These are phyloP conservation scores for Falco punctatus DNA, from an alignment of 2,113 vertebrate genomes.

Conservation along the genomic window DNA sequence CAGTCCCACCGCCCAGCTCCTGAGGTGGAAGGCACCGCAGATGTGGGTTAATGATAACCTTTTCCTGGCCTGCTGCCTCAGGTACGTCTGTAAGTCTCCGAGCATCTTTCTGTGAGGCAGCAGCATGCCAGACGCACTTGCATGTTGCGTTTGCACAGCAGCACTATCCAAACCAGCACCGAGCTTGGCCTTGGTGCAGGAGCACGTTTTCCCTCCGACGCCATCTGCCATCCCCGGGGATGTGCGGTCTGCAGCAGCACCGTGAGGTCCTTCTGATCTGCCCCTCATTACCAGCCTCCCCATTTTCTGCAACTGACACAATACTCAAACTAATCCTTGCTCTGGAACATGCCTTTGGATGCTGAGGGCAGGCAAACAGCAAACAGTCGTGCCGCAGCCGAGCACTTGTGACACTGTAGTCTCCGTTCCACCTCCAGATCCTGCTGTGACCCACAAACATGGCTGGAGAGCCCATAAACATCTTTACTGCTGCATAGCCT, in stretches of 20 bases:
- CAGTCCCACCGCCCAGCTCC: not conserved
- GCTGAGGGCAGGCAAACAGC: not conserved
- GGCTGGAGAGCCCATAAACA: not conserved
- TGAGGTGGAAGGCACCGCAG: not conserved
- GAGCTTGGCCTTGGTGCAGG: not conserved
- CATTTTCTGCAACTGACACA: fast-evolving
- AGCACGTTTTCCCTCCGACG: fast-evolving
- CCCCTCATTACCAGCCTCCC: fast-evolving
- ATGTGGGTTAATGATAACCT: fast-evolving
- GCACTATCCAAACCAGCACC: fast-evolving
- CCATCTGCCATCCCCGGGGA: not conserved
- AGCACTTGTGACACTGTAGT: not conserved
- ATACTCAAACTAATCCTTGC: not conserved
- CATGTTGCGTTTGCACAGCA: not conserved
- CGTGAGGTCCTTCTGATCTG: not conserved
- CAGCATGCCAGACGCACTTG: fast-evolving
- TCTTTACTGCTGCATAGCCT: not conserved
- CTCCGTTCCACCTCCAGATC: not conserved
- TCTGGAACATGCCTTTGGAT: not conserved
- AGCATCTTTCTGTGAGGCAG: not conserved
- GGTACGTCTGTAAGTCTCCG: not conserved
- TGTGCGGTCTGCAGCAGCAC: not conserved
- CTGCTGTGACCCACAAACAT: not conserved
- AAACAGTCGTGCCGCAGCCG: not conserved
- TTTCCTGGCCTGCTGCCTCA: not conserved